These are phyloP conservation scores for Coelogynopora nodosa DNA, from an alignment of 2,888 invertebrate genomes.

Conservation along the genomic window DNA sequence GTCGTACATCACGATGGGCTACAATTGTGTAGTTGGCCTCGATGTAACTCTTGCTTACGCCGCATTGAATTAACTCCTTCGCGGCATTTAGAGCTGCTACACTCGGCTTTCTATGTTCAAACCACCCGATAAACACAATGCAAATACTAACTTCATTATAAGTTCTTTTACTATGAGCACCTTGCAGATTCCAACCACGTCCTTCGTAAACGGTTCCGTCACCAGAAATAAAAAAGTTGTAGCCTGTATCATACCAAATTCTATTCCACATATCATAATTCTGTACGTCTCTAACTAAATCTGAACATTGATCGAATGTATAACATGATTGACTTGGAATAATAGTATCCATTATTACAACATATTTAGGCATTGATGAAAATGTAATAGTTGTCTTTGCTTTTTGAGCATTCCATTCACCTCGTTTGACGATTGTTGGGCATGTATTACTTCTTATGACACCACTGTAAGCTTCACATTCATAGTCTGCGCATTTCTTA, in stretches of 20 bases:
- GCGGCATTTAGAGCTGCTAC: not conserved
- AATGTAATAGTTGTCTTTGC: not conserved
- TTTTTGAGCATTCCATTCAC: not conserved
- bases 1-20: slow-evolving; percentile 9
- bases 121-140: slow-evolving; percentile 35
- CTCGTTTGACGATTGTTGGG: not conserved
- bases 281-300: not conserved
- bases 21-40: slow-evolving; percentile 21
- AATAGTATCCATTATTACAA: not conserved
- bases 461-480: not conserved
- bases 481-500: not conserved
- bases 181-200: not conserved
- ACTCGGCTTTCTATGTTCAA: slow-evolving; percentile 8
- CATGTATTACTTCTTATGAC: not conserved
- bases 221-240: not conserved
- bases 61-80: slow-evolving; percentile 40
- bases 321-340: not conserved
- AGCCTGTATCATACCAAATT: not conserved
- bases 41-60: not conserved
- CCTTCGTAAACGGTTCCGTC: slow-evolving; percentile 6
- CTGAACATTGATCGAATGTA: not conserved
- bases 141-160: slow-evolving; percentile 10
- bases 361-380: not conserved
- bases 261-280: not conserved
- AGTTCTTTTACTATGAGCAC: not conserved